A percentile compares a stretch with the other conserved stretches of the same genome.
phyloP scores from a whole-genome alignment of 1,140 invertebrate species.

The Semibalanus balanoides region DNA sequence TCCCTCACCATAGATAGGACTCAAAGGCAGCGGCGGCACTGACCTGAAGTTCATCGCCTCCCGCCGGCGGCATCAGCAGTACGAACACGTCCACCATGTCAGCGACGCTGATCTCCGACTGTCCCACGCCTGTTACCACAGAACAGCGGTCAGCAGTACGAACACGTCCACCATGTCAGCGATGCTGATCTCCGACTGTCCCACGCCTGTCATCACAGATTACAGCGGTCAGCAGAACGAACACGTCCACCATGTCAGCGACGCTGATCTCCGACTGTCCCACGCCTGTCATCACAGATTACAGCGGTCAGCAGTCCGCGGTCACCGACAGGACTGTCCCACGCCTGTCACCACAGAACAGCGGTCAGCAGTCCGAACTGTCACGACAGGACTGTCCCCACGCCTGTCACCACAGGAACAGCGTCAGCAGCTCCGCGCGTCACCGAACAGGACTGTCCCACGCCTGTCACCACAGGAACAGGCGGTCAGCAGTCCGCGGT shows the following conservation, averaged over 20 bases:
- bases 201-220: too few species aligned
- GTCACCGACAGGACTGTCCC: conserved; percentile 42
- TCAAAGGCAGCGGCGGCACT: conserved; percentile 26
- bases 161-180: conserved; percentile 49
- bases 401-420: too few species aligned
- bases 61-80: conserved; percentile 42
- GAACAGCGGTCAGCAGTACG: conserved; percentile 37
- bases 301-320: conserved; percentile 23
- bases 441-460: conserved; percentile 50
- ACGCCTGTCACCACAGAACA: not conserved
- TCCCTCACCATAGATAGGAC: too few species aligned
- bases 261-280: conserved; percentile 44
- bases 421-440: too few species aligned
- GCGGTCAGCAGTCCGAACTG: too few species aligned
- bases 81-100: conserved; percentile 50
- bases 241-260: conserved; percentile 48
- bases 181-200: conserved; percentile 44
- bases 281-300: too few species aligned
- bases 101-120: conserved; percentile 44
- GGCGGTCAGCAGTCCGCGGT: conserved; percentile 37
- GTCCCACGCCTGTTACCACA: conserved; percentile 39
- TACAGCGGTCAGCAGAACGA: conserved; percentile 26
- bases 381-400: too few species aligned
- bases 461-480: conserved; percentile 31
- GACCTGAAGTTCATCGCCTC: conserved; percentile 46